Evolutionary conservation across 2,888 invertebrate genomes (phyloP).

Genomic region (Anarsia innoxiella): DNA sequence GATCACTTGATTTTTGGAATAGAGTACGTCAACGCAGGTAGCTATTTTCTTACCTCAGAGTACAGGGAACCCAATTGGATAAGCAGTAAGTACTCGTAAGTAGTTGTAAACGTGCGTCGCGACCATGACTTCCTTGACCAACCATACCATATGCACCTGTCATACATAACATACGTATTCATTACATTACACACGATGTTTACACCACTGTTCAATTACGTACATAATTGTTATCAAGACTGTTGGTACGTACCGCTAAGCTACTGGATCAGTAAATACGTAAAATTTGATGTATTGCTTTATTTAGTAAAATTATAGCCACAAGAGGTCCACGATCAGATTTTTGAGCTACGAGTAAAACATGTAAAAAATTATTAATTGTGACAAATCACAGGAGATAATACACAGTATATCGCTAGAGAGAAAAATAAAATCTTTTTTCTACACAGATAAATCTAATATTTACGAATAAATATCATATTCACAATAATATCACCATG

Average conservation of each 20-base stretch:
- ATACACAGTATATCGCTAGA: conserved; percentile 48
- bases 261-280: too few species aligned
- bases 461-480: conserved; percentile 30
- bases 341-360: conserved; percentile 63
- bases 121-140: background rate
- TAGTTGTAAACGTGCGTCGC: background rate
- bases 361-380: conserved; percentile 65
- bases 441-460: conserved; percentile 35
- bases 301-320: conserved; percentile 68
- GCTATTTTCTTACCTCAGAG: too few species aligned
- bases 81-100: too few species aligned
- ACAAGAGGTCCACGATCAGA: conserved; percentile 52
- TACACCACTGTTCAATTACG: too few species aligned
- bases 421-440: conserved; percentile 48
- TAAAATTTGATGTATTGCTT: conserved; percentile 62
- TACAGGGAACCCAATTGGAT: too few species aligned
- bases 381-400: conserved; percentile 69
- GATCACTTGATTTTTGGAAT: too few species aligned
- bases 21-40: too few species aligned
- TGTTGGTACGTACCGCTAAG: too few species aligned
- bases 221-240: too few species aligned
- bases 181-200: too few species aligned
- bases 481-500: conserved; percentile 55
- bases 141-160: background rate
- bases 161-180: conserved; percentile 7